Evolutionary conservation across 2,113 vertebrate species (phyloP), one percentile per base, ranked within the genome.

Genomic region (Telmatochromis brachygnathus): DNA sequence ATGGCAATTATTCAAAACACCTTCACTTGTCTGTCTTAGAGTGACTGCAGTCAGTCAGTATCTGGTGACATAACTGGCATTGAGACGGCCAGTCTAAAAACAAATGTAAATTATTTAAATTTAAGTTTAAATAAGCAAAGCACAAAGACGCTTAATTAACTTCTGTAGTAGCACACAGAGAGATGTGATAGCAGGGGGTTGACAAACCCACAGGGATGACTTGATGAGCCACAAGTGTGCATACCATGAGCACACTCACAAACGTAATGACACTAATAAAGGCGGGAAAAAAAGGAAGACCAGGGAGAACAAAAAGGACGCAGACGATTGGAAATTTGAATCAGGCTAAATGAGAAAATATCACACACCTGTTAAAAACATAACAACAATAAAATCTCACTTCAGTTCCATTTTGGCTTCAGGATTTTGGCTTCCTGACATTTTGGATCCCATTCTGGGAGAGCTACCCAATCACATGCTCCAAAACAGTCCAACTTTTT

Each of bases 331-430:
- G 39, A 28, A 1, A 75, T 75, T 28, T 47, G 14, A 47, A 75
- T 28, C 23, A 19, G 26, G 26, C 26, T 51, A 77, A n/a, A 77
- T 77, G 11, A 37, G 35, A 37, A 37, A 37, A 37, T 37, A 37
- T 77, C 23, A 51, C 70, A 77, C 73, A 77, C 73, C 73, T 77
- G 73, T 77, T 51, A 51, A 33, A 51, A 77, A 51, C 45, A 77
- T 77, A 49, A 51, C 26, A 68, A 68, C 62, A 77, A 33, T 77
- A 77, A 77, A 77, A 77, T 51, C 26, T 33, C 73, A 77, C 73
- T 77, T 77, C 73, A 51, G 45, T 77, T 11, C 73, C 73, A 77
- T 33, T 77, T 77, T 77, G 73, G 73, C 73, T 77, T 51, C 45
- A 33, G 73, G 17, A n/a, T 30, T 77, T 77, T 51, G 73, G 73